phyloP scores from a whole-genome alignment of 2,113 vertebrate genomes.

The Callospermophilus lateralis region DNA sequence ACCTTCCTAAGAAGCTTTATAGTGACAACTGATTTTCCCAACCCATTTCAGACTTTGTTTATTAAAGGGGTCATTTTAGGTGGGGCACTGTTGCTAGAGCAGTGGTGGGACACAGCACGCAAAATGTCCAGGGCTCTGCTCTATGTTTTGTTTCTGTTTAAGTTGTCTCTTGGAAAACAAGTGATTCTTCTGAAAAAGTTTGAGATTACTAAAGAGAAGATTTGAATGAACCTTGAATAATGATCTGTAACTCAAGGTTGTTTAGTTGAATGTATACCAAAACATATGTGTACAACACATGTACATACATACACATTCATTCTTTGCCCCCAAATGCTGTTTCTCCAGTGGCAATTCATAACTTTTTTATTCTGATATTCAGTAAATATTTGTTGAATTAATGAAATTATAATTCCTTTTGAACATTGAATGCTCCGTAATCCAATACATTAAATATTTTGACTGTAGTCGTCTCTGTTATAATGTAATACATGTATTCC shows the following conservation, averaged over 20 bases:
- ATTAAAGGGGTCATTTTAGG: not conserved
- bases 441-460: constrained; percentile 10
- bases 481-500: not conserved
- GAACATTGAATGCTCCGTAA: not conserved
- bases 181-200: constrained; percentile 41
- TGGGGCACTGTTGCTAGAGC: not conserved
- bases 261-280: not conserved
- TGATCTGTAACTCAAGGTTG: not conserved
- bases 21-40: constrained; percentile 15
- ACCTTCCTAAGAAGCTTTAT: not conserved
- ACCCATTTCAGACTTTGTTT: not conserved
- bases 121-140: not conserved
- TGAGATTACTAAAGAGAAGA: constrained; percentile 10
- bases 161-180: constrained; percentile 34
- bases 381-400: not conserved
- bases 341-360: not conserved
- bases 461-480: not conserved
- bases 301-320: accelerated
- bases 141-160: not conserved
- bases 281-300: not conserved
- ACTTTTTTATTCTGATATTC: not conserved
- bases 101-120: not conserved
- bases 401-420: not conserved
- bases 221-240: not conserved
- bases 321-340: not conserved